Percentiles rank a stretch among this genome's conserved stretches.
Evolutionary conservation across 2,113 vertebrate genomes (phyloP).

Genomic region (Erinaceus europaeus): DNA sequence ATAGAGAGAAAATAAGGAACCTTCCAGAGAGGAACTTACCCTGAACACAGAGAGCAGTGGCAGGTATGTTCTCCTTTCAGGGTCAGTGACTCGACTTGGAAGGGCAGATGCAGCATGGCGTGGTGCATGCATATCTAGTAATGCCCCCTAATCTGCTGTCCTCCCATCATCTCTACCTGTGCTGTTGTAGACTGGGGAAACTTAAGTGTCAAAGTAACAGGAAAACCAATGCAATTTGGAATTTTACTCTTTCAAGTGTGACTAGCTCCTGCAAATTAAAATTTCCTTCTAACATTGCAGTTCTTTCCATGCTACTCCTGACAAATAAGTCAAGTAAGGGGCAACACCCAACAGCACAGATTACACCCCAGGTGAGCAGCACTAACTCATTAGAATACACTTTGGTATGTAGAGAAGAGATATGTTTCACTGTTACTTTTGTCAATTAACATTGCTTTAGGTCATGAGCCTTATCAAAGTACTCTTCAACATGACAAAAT

Average conservation of each 20-base stretch:
- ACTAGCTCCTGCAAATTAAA: constrained; percentile 9
- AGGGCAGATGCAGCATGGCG: neutral
- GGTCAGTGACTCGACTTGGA: neutral
- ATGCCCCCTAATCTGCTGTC: neutral
- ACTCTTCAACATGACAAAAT: neutral
- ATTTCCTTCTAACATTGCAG: neutral
- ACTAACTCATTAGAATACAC: constrained; percentile 42
- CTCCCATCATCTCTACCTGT: neutral
- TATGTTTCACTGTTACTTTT: constrained; percentile 40
- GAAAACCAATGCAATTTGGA: neutral
- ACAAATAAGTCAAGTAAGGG: constrained; percentile 18
- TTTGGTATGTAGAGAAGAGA: constrained; percentile 29
- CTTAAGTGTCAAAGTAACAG: neutral
- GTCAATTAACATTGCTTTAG: constrained; percentile 62
- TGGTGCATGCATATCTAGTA: rapidly evolving
- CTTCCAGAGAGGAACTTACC: neutral
- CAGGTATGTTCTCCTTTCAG: neutral
- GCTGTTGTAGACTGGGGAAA: neutral
- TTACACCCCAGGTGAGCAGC: neutral
- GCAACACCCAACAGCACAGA: neutral
- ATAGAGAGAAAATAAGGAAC: too few species aligned
- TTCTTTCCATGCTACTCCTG: neutral
- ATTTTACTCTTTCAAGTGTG: neutral
- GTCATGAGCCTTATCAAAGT: constrained; percentile 49
- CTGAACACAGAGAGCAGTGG: neutral